Percentiles rank a stretch among this genome's conserved stretches.
phyloP scores from a whole-genome alignment of 2,888 invertebrate species.

The Cantharis flavilabris region DNA sequence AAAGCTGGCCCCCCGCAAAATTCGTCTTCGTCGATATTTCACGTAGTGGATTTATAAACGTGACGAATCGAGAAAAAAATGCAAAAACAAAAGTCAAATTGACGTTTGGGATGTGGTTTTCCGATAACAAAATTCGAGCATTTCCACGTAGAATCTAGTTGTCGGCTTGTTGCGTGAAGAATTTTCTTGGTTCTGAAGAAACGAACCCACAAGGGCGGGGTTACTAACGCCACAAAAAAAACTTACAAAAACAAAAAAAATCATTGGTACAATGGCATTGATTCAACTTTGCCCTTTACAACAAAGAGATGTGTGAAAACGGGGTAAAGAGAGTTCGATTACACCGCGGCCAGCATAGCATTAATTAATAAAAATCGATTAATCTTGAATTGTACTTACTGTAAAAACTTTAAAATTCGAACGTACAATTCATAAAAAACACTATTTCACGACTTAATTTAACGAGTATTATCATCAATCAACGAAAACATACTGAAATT shows the following conservation, averaged over 20 bases:
- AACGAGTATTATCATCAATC: conserved; percentile 9
- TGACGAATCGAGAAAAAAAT: neutral
- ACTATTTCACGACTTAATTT: conserved; percentile 7
- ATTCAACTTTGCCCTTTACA: conserved; percentile 3
- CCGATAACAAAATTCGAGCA: neutral
- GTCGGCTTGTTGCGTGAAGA: neutral
- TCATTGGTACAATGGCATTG: neutral
- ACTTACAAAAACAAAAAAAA: neutral
- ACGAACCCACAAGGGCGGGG: neutral
- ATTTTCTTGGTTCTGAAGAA: neutral
- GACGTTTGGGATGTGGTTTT: neutral
- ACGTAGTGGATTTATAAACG: neutral
- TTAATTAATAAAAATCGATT: neutral
- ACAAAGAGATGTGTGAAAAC: neutral
- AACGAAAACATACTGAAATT: conserved; percentile 36
- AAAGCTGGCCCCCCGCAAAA: neutral
- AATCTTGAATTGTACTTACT: conserved; percentile 11
- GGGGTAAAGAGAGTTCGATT: neutral
- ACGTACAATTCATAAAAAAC: conserved; percentile 14
- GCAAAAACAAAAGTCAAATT: neutral
- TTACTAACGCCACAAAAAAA: neutral
- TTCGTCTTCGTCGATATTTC: neutral
- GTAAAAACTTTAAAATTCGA: conserved; percentile 12
- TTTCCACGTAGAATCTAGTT: neutral
- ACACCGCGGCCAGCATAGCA: neutral